These are phyloP conservation scores for Cirrhinus molitorella DNA, from an alignment of 2,797 vertebrate genomes.

Conservation along the genomic window DNA sequence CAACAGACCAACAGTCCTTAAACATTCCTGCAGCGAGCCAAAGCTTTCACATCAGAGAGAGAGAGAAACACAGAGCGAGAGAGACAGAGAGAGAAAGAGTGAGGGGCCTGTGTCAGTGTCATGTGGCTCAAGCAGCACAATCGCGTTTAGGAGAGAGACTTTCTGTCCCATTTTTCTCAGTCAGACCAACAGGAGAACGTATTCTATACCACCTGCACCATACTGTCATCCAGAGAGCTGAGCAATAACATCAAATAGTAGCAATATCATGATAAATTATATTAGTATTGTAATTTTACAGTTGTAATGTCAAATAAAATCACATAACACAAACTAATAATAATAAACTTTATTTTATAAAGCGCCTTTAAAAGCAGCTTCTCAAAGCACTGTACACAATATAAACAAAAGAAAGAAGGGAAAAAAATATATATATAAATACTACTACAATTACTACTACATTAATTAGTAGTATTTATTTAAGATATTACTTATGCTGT, in stretches of 20 bases:
- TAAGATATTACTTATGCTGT: too few relatives aligned
- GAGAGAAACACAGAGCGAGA: neutral
- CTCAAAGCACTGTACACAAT: too few relatives aligned
- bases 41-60: slow-evolving; percentile 72
- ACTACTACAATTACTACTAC: too few relatives aligned
- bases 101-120: neutral
- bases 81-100: neutral
- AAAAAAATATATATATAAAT: too few relatives aligned
- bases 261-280: too few relatives aligned
- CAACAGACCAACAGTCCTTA: slow-evolving; percentile 68
- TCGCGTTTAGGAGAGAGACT: neutral
- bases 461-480: too few relatives aligned
- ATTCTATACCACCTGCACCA: neutral
- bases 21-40: slow-evolving; percentile 73
- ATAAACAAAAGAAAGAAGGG: too few relatives aligned
- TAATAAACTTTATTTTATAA: too few relatives aligned
- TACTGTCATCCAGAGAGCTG: neutral
- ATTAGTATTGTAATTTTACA: neutral
- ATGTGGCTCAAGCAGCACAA: neutral
- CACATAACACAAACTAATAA: too few relatives aligned
- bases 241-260: neutral
- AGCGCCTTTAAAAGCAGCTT: too few relatives aligned
- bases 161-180: neutral
- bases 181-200: neutral
- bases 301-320: neutral